A percentile compares a stretch with the other conserved stretches of the same genome.
Conservation (phyloP, 2,888 invertebrate species). For the Idaea dimidiata region DNA sequence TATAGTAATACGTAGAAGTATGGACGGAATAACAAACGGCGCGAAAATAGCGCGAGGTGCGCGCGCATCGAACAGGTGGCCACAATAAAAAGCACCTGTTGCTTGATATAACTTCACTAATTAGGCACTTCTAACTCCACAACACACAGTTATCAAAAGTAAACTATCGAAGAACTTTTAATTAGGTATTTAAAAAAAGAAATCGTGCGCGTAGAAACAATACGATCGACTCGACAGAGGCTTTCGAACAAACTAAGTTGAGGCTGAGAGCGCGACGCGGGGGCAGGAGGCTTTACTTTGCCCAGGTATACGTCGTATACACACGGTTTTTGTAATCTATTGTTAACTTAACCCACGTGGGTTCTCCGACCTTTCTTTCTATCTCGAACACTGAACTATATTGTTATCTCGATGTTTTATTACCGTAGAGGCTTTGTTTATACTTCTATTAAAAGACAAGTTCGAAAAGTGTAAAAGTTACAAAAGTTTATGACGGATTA, state of each 20-base stretch:
- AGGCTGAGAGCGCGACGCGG: conserved; percentile 47
- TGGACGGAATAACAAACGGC: conserved; percentile 47
- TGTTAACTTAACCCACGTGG: conserved; percentile 76
- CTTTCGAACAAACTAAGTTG: conserved; percentile 58
- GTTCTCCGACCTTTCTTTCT: conserved; percentile 55
- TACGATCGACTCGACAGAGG: conserved; percentile 54
- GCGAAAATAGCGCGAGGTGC: conserved; percentile 59
- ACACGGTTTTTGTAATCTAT: conserved; percentile 69
- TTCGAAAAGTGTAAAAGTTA: conserved; percentile 39
- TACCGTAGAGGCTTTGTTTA: conserved; percentile 64
- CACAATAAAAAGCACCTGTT: conserved; percentile 44
- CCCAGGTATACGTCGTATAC: conserved; percentile 56
- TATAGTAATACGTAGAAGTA: conserved; percentile 20
- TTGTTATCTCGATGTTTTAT: conserved; percentile 43
- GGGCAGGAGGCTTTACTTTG: conserved; percentile 61
- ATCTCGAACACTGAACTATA: conserved; percentile 31
- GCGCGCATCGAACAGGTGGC: conserved; percentile 52
- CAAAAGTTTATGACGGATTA: conserved; percentile 43
- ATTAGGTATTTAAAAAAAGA: conserved; percentile 20
- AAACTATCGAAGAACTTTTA: conserved; percentile 25
- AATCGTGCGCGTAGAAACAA: conserved; percentile 17
- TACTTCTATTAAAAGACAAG: conserved; percentile 58
- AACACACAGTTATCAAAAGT: conserved; percentile 23
- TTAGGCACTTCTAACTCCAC: conserved; percentile 34
- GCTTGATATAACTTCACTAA: conserved; percentile 42